Evolutionary conservation across 1,140 invertebrate species (phyloP).

Genomic region (Drosophila baimaii): DNA sequence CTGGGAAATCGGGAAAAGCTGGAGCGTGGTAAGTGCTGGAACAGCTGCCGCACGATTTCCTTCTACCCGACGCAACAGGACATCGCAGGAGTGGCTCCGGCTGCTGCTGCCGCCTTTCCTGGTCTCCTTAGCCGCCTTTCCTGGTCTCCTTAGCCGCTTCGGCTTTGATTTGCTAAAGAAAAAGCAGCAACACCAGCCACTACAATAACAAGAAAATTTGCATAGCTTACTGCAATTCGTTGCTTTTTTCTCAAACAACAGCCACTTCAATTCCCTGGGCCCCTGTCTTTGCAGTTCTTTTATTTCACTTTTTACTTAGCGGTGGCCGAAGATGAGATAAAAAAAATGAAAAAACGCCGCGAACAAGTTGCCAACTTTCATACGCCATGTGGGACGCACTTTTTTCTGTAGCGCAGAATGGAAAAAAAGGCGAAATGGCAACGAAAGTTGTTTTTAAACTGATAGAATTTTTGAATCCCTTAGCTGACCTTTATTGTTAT

Average conservation of each 20-base stretch:
- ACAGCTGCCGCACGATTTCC: conserved; percentile 73
- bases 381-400: conserved; percentile 78
- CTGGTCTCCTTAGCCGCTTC: conserved; percentile 46
- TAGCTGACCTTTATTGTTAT: conserved; percentile 43
- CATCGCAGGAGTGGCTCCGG: conserved; percentile 54
- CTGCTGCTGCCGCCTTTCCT: conserved; percentile 15
- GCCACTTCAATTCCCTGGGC: conserved; percentile 61
- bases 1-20: conserved; percentile 34
- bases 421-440: conserved; percentile 15
- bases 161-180: conserved; percentile 60
- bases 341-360: conserved; percentile 43
- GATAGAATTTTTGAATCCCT: conserved; percentile 61
- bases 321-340: conserved; percentile 34
- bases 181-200: conserved; percentile 26
- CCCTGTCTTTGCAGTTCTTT: conserved; percentile 39
- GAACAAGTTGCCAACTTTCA: conserved; percentile 74
- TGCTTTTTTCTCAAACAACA: conserved; percentile 32
- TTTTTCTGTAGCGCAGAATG: conserved; percentile 45
- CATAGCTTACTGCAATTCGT: conserved; percentile 55
- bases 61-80: conserved; percentile 65
- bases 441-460: conserved; percentile 56
- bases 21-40: conserved; percentile 53
- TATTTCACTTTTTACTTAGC: conserved; percentile 66
- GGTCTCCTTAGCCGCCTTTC: too few species aligned
- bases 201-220: conserved; percentile 56